Evolutionary conservation across 2,113 vertebrate species (phyloP), one percentile per base, ranked within the genome.

Genomic region (Gorsachius goisagi): DNA sequence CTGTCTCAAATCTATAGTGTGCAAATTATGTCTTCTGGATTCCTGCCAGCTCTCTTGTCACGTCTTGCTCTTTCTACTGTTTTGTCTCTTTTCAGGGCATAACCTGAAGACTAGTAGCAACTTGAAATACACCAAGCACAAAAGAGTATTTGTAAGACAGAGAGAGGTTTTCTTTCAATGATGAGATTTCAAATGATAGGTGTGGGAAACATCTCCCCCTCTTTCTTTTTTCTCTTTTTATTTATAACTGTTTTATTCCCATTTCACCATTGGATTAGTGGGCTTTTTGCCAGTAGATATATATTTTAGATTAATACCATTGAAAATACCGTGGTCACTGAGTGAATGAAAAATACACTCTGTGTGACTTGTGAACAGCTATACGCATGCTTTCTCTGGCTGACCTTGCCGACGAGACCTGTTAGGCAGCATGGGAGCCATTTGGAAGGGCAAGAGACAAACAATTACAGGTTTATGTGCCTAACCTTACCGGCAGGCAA

Each of bases 341-440:
- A 94, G 94, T 82, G 90, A 96, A 76, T 96, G 92, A 74, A 94
- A 97, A 97, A 71, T 60, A 56, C 26, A 19, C n/a, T 37, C 30
- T 39, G 66, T 83, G 82, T 95, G 97, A 83, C 78, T 86, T 19
- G 67, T 78, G 95, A 96, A 60, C 9, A 35, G 45, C 95, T 96
- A 7, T 35, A 9, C 2, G 22, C 39, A 33, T 96, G 87, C 93
- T 92, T 91, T 91, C 88, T 95, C 94, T 97, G 96, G 83, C 97
- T 98, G 97, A 96, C 96, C 96, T 97, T 96, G 74, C 90, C 83
- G 79, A 93, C 11, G n/a, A 85, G 94, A 94, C 95, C 89, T 95
- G 59, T 64, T 90, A 62, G 93, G 92, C 91, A 89, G 69, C 86
- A 45, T 60, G 92, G 93, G 97, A 97, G 79, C 63, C 83, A 63